Evolutionary conservation across 2,797 vertebrate genomes (phyloP).

Genomic region (Lagorchestes hirsutus): DNA sequence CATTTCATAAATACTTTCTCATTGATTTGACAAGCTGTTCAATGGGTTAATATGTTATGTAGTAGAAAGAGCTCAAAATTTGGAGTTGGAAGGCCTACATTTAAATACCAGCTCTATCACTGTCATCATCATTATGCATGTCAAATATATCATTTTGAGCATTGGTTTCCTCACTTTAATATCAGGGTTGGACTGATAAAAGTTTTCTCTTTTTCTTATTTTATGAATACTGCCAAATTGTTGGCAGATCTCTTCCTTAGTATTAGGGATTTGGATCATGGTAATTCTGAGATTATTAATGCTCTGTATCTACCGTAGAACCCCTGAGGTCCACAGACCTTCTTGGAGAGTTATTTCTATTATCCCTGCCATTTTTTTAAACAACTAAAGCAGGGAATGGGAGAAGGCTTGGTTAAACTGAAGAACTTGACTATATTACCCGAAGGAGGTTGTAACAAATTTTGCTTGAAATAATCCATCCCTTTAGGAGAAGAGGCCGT

Average conservation of each 20-base stretch:
- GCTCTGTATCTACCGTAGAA: neutral
- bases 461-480: neutral
- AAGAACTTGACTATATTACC: slow-evolving; percentile 9
- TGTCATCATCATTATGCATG: neutral
- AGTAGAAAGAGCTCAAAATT: neutral
- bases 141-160: neutral
- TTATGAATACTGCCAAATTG: neutral
- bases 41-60: neutral
- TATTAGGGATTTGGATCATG: neutral
- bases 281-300: neutral
- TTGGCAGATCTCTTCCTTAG: neutral
- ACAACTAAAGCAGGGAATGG: neutral
- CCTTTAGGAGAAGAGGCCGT: neutral
- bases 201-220: neutral
- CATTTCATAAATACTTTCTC: neutral
- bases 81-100: neutral
- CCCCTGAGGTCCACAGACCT: neutral
- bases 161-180: neutral
- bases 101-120: neutral
- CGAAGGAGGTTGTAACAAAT: neutral
- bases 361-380: neutral
- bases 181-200: neutral
- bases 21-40: neutral
- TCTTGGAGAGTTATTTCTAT: neutral
- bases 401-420: neutral